A percentile compares a stretch with the other conserved stretches of the same genome.
Evolutionary conservation across 1,140 invertebrate species (phyloP).

Genomic region (Drosophila triauraria): DNA sequence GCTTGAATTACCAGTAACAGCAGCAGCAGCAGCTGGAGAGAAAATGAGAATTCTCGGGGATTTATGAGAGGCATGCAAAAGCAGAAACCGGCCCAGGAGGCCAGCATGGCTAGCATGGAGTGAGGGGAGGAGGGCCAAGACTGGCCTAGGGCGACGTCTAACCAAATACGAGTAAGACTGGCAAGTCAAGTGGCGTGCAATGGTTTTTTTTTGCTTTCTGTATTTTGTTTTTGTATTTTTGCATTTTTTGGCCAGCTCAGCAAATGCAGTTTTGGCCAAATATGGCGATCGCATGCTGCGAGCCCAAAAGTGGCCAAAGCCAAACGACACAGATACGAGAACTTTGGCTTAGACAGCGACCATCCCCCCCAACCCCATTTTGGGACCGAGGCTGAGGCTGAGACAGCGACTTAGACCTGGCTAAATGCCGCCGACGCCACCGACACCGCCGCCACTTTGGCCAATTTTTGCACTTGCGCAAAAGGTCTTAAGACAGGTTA

Average conservation of each 20-base stretch:
- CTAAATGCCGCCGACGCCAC: constrained; percentile 58
- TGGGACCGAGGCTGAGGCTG: constrained; percentile 24
- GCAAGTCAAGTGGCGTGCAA: constrained; percentile 82
- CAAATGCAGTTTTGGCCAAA: constrained; percentile 81
- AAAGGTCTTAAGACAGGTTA: constrained; percentile 83
- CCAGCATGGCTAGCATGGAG: constrained; percentile 2
- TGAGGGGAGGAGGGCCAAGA: constrained; percentile 2
- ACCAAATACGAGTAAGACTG: constrained; percentile 79
- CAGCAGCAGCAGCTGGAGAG: constrained; percentile 36
- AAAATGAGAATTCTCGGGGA: constrained; percentile 78
- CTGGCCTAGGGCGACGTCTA: constrained; percentile 78
- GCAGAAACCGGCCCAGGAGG: constrained; percentile 54
- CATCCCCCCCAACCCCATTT: constrained; percentile 19
- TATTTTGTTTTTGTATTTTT: constrained; percentile 9
- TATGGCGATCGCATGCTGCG: constrained; percentile 81
- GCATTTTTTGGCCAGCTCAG: constrained; percentile 57
- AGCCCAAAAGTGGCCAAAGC: constrained; percentile 63
- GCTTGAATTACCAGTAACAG: constrained; percentile 74
- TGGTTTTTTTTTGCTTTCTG: constrained; percentile 50
- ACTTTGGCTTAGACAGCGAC: constrained; percentile 49
- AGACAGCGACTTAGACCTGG: constrained; percentile 28
- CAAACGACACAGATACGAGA: constrained; percentile 69
- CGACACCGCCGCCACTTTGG: constrained; percentile 60
- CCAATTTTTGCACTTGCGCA: constrained; percentile 83
- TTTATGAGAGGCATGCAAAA: constrained; percentile 78